Evolutionary conservation across 2,113 vertebrate species (phyloP).

Genomic region (Oreochromis spilurus): DNA sequence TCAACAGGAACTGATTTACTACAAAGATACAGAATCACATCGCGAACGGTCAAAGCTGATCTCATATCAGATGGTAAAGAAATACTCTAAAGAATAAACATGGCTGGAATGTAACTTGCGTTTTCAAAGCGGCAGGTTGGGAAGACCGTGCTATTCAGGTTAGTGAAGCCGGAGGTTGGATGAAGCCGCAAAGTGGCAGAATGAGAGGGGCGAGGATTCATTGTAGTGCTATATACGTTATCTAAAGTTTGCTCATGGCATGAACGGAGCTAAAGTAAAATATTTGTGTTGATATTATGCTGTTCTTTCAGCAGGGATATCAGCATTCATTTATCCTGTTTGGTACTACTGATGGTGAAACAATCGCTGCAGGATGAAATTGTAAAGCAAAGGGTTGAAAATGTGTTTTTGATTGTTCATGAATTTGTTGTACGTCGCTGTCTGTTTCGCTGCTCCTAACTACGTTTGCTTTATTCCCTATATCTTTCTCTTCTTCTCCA

Average conservation of each 20-base stretch:
- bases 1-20: not conserved
- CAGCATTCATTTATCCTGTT: not conserved
- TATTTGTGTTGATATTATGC: not conserved
- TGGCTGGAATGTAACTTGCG: not conserved
- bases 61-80: not conserved
- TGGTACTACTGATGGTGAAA: not conserved
- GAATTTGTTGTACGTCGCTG: not conserved
- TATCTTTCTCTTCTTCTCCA: not conserved
- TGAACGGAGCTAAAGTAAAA: not conserved
- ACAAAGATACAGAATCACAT: not conserved
- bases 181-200: not conserved
- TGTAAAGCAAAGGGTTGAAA: constrained; percentile 5
- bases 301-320: constrained; percentile 21
- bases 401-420: not conserved
- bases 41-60: not conserved
- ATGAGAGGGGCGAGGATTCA: not conserved
- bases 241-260: not conserved
- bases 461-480: not conserved
- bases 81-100: not conserved
- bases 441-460: not conserved
- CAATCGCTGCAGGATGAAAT: not conserved
- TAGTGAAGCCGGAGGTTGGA: not conserved
- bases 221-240: not conserved
- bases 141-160: not conserved
- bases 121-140: not conserved